phyloP scores from a whole-genome alignment of 2,113 vertebrate genomes.

The Oplegnathus fasciatus region DNA sequence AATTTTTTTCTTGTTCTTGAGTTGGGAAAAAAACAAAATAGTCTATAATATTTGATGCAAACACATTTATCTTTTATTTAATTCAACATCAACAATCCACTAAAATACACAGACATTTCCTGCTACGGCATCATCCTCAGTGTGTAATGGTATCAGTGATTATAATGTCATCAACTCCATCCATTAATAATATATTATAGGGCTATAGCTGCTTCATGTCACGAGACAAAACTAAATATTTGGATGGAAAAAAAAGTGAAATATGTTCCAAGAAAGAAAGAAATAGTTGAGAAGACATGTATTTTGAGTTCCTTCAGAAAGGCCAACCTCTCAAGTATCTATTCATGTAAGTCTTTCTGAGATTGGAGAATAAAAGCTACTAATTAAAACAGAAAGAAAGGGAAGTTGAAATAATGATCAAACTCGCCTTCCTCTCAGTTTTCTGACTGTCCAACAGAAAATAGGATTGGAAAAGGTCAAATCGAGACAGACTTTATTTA shows the following conservation, averaged over 20 bases:
- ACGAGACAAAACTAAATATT: background rate
- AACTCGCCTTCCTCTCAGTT: background rate
- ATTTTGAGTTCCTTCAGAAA: background rate
- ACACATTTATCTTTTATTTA: background rate
- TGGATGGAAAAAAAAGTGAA: background rate
- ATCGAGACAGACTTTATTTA: background rate
- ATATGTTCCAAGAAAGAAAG: background rate
- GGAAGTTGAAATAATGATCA: conserved; percentile 24
- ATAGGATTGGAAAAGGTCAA: background rate
- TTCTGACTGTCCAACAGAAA: background rate
- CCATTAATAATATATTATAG: background rate
- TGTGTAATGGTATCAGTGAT: background rate
- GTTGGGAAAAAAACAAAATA: background rate
- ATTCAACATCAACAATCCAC: background rate
- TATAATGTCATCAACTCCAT: background rate
- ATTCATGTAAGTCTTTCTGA: background rate
- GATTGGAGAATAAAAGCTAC: background rate
- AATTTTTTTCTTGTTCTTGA: background rate
- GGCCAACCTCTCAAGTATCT: background rate
- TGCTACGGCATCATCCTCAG: too few relatives aligned
- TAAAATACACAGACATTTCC: background rate
- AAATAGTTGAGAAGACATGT: background rate
- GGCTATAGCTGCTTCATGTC: background rate
- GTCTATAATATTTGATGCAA: background rate
- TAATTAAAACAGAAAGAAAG: conserved; percentile 21